phyloP scores from a whole-genome alignment of 2,113 vertebrate genomes.

The Leuciscus idus region DNA sequence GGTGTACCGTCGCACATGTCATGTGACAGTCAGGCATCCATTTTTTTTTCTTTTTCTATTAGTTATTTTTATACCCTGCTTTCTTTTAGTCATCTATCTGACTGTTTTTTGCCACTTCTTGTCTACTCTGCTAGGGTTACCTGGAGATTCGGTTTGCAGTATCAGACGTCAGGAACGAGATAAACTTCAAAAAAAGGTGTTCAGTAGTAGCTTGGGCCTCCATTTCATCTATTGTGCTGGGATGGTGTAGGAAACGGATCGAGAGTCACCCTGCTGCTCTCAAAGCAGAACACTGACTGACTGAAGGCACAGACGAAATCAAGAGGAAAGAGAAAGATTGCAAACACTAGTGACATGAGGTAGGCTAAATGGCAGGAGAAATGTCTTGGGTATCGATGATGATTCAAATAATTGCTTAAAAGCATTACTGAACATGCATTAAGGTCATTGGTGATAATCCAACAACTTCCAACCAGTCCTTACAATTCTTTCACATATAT shows the following conservation, averaged over 20 bases:
- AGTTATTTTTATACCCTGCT: not conserved
- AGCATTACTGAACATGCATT: not conserved
- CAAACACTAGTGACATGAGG: constrained; percentile 19
- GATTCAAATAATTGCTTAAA: not conserved
- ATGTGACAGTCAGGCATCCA: not conserved
- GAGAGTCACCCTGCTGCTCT: not conserved
- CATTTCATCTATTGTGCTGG: not conserved
- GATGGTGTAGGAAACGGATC: not conserved
- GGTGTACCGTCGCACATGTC: not conserved
- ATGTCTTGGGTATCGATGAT: not conserved
- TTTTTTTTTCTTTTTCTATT: not conserved
- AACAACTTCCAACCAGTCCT: not conserved
- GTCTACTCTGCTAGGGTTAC: not conserved
- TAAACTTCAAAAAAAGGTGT: not conserved
- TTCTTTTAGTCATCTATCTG: not conserved
- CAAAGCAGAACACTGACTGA: constrained; percentile 33
- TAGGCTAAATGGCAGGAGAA: not conserved
- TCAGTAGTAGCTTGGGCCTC: not conserved
- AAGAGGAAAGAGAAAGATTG: not conserved
- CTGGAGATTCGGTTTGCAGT: not conserved
- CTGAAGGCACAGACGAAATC: constrained; percentile 10
- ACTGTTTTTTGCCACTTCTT: not conserved
- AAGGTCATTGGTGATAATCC: not conserved
- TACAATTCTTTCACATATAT: not conserved
- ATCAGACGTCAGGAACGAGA: not conserved